Evolutionary conservation across 1,140 invertebrate species (phyloP).

Genomic region (Drosophila pachea): DNA sequence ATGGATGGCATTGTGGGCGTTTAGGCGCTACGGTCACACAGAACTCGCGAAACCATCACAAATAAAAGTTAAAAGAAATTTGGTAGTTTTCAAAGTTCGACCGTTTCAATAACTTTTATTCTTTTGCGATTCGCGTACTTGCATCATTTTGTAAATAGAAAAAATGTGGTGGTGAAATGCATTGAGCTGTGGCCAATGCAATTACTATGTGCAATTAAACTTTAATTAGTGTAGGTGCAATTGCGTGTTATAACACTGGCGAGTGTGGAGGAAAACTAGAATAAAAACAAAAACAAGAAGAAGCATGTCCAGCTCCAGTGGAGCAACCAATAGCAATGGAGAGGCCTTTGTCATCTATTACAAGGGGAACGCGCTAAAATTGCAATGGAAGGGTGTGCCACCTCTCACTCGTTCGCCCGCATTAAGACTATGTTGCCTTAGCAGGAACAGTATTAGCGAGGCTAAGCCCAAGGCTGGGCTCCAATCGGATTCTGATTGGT

Average conservation of each 20-base stretch:
- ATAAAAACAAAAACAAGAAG: slow-evolving; percentile 14
- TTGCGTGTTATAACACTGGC: slow-evolving; percentile 47
- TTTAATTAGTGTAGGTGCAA: slow-evolving; percentile 27
- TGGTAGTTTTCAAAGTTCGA: slow-evolving; percentile 10
- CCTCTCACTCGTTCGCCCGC: slow-evolving; percentile 54
- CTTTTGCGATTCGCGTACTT: not conserved
- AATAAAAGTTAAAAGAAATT: slow-evolving; percentile 54
- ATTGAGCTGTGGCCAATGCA: slow-evolving; percentile 17
- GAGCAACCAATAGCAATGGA: slow-evolving; percentile 6
- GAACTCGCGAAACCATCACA: slow-evolving; percentile 53
- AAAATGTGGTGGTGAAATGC: slow-evolving; percentile 23
- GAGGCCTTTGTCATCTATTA: slow-evolving; percentile 55
- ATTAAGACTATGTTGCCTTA: slow-evolving; percentile 44
- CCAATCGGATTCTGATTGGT: slow-evolving; percentile 13
- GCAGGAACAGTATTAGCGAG: not conserved
- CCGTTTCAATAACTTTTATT: not conserved
- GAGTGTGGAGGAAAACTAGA: slow-evolving; percentile 25
- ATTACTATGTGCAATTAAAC: slow-evolving; percentile 28
- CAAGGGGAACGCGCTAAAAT: slow-evolving; percentile 43
- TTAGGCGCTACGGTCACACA: slow-evolving; percentile 37
- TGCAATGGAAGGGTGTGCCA: slow-evolving; percentile 59
- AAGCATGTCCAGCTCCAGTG: slow-evolving; percentile 27
- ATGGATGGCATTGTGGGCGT: too few species aligned
- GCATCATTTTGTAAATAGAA: not conserved
- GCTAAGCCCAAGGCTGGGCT: not conserved